Percentiles rank a stretch among this genome's conserved stretches.
Evolutionary conservation across 2,888 invertebrate species (phyloP).

Genomic region (Dolichopus griseipennis): DNA sequence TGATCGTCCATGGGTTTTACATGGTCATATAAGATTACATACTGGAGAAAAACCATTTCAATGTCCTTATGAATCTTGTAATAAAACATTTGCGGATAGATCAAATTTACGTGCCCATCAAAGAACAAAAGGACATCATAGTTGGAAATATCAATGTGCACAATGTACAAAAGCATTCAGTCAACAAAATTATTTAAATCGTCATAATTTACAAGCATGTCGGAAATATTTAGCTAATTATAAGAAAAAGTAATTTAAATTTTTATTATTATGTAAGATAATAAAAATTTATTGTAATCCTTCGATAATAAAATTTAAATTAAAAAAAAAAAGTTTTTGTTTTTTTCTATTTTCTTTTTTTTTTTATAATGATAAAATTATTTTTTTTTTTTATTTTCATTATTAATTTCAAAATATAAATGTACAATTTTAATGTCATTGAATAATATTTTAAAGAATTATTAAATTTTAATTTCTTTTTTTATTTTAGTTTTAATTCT

Average conservation of each 20-base stretch:
- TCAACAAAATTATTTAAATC: slow-evolving; percentile 55
- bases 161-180: slow-evolving; percentile 62
- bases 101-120: slow-evolving; percentile 65
- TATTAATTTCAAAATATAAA: no score
- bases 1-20: slow-evolving; percentile 61
- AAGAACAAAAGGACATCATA: slow-evolving; percentile 59
- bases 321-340: no score
- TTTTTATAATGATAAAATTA: no score
- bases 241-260: slow-evolving; percentile 17
- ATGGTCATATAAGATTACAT: slow-evolving; percentile 58
- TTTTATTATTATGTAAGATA: no score
- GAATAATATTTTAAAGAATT: no score
- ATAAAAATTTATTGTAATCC: no score
- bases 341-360: no score
- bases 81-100: slow-evolving; percentile 58
- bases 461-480: no score
- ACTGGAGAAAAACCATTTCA: slow-evolving; percentile 62
- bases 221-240: slow-evolving; percentile 45
- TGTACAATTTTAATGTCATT: no score
- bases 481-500: no score
- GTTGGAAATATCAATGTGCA: slow-evolving; percentile 58
- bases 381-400: no score
- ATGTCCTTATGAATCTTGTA: slow-evolving; percentile 53
- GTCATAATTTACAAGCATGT: slow-evolving; percentile 57
- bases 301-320: no score